Evolutionary conservation across 2,113 vertebrate species (phyloP).

Genomic region (Periophthalmus modestus): DNA sequence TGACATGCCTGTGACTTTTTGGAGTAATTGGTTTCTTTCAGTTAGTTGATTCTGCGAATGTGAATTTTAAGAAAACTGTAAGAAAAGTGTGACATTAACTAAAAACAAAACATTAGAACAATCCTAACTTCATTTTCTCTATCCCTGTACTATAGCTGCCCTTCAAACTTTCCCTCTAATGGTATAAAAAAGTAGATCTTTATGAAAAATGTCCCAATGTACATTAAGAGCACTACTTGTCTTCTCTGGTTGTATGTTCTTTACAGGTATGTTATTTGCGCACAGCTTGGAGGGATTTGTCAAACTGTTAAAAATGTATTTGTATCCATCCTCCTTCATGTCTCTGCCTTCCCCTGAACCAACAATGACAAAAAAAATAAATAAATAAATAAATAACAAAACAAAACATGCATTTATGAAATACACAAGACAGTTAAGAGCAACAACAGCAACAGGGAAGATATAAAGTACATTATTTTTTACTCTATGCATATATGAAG

Average conservation of each 20-base stretch:
- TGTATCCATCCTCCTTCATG: neutral
- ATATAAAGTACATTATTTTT: constrained; percentile 13
- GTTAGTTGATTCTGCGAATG: neutral
- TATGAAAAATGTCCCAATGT: neutral
- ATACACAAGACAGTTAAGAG: neutral
- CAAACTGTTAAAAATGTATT: constrained; percentile 36
- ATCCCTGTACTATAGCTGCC: too few species aligned
- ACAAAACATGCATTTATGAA: neutral
- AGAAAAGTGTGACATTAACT: neutral
- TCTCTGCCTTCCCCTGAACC: constrained; percentile 16
- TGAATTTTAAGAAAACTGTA: neutral
- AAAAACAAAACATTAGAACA: neutral
- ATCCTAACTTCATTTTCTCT: too few species aligned
- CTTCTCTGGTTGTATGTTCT: neutral
- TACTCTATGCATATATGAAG: constrained; percentile 6
- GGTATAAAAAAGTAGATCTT: too few species aligned
- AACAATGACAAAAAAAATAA: neutral
- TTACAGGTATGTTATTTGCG: neutral
- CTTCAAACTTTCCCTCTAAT: too few species aligned
- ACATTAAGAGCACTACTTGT: neutral
- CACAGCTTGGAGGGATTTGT: constrained; percentile 4
- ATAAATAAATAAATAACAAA: too few species aligned
- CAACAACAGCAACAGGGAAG: constrained; percentile 6
- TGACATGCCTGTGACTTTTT: neutral
- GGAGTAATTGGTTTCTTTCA: neutral